Evolutionary conservation across 2,888 invertebrate species (phyloP).

Genomic region (Tipula confusa): DNA sequence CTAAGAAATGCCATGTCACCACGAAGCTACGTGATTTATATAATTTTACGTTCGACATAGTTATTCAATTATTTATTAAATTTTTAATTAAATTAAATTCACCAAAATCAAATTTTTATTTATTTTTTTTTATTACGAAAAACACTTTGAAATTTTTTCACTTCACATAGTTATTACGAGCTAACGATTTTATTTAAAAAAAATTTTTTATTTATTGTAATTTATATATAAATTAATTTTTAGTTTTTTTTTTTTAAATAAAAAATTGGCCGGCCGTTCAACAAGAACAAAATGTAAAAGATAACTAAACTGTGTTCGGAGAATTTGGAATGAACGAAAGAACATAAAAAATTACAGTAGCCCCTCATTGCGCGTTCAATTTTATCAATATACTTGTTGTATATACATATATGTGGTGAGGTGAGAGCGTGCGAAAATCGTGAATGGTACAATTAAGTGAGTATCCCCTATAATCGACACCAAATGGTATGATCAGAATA

Average conservation of each 20-base stretch:
- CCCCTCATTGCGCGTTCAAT: not conserved
- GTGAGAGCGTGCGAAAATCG: not conserved
- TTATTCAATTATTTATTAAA: conserved; percentile 1
- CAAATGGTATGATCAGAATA: not conserved
- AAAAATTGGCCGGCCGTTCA: not conserved
- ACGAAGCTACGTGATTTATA: conserved; percentile 49
- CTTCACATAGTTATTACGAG: not conserved
- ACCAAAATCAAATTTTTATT: not conserved
- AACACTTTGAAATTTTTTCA: not conserved
- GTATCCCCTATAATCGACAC: not conserved
- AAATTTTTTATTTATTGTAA: not conserved
- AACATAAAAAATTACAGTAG: not conserved
- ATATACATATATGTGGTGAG: not conserved
- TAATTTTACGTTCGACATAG: conserved; percentile 49
- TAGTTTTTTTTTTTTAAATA: not conserved
- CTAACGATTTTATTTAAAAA: not conserved
- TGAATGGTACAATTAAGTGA: not conserved
- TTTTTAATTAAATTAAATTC: not conserved
- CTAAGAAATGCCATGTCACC: conserved; percentile 46
- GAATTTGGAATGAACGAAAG: not conserved
- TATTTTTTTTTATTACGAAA: not conserved
- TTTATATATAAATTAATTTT: not conserved
- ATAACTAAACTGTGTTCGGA: not conserved
- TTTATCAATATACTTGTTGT: not conserved
- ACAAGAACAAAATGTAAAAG: not conserved